Evolutionary conservation across 2,797 vertebrate species (phyloP).

Genomic region (Sardinella longiceps): DNA sequence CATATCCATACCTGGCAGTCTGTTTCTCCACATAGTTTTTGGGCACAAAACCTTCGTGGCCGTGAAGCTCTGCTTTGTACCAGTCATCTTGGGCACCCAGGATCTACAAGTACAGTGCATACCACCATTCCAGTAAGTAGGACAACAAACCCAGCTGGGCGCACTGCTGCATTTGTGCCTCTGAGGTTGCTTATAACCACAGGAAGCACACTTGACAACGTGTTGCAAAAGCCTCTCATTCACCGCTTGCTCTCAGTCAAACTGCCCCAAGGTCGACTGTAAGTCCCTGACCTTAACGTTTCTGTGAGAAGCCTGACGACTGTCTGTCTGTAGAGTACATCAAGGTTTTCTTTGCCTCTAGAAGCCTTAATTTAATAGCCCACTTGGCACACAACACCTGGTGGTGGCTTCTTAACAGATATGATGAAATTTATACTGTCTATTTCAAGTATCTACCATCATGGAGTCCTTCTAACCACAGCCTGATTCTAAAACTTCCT

Average conservation of each 20-base stretch:
- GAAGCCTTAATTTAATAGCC: background rate
- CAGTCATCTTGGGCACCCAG: constrained; percentile 85
- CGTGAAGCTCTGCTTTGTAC: constrained; percentile 90
- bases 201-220: background rate
- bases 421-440: too few relatives aligned
- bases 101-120: constrained; percentile 69
- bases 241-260: background rate
- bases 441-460: background rate
- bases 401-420: background rate
- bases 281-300: background rate
- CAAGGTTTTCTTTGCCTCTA: background rate
- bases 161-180: background rate
- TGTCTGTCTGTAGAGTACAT: background rate
- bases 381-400: background rate
- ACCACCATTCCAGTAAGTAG: background rate
- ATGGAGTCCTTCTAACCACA: background rate
- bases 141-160: background rate
- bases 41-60: constrained; percentile 87
- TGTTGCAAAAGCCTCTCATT: background rate
- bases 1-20: constrained; percentile 76
- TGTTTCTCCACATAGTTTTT: constrained; percentile 89
- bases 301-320: background rate
- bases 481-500: background rate
- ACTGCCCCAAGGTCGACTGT: background rate
- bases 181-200: background rate